Evolutionary conservation across 2,113 vertebrate genomes (phyloP).

Genomic region (Ondatra zibethicus): DNA sequence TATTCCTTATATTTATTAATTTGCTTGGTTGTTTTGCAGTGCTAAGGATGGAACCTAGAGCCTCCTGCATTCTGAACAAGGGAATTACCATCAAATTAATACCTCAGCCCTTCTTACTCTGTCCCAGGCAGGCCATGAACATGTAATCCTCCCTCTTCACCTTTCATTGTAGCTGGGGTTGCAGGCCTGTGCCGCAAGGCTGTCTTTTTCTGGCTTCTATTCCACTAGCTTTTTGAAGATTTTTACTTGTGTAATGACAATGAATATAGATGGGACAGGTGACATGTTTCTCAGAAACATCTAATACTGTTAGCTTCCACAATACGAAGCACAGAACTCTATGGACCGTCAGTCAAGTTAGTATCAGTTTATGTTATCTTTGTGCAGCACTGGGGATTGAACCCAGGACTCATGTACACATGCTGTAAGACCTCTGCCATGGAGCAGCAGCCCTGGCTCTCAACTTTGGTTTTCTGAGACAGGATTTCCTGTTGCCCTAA

Average conservation of each 20-base stretch:
- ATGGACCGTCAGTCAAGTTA: neutral
- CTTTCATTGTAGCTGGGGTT: neutral
- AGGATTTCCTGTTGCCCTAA: neutral
- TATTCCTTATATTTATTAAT: neutral
- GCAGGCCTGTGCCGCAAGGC: neutral
- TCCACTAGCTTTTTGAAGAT: slow-evolving; percentile 9
- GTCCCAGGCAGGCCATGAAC: neutral
- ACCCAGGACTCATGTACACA: neutral
- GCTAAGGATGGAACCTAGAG: neutral
- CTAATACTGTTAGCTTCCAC: slow-evolving; percentile 51
- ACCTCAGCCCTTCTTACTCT: neutral
- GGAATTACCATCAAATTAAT: neutral
- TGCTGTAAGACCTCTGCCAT: neutral
- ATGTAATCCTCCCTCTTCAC: neutral
- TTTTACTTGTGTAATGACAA: slow-evolving; percentile 3
- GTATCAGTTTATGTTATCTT: neutral
- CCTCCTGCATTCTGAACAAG: neutral
- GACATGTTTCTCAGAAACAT: slow-evolving; percentile 22
- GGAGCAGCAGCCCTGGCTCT: neutral
- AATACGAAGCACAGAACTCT: neutral
- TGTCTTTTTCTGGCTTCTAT: slow-evolving; percentile 37
- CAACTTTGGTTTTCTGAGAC: neutral
- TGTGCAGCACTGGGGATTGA: neutral
- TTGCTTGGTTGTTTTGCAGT: neutral
- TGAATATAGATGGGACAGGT: slow-evolving; percentile 1